Conservation (phyloP, 2,888 invertebrate genomes). For the Habroteleia sp. region DNA sequence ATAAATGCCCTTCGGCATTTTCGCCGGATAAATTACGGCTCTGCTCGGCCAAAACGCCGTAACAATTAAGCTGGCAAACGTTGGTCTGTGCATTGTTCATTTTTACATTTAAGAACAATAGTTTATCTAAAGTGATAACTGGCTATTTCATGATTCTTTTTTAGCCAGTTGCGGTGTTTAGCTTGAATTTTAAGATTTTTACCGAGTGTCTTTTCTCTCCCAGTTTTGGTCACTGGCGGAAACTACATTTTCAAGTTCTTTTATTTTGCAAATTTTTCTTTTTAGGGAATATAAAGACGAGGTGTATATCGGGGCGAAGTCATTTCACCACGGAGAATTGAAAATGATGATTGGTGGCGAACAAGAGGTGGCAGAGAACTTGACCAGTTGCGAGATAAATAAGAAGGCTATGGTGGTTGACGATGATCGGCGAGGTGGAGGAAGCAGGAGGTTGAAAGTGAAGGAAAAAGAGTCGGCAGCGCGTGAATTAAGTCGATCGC, state of each 20-base stretch:
- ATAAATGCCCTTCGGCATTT: no score
- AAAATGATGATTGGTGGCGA: constrained; percentile 78
- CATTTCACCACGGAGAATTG: constrained; percentile 75
- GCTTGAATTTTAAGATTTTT: no score
- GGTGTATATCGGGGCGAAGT: constrained; percentile 65
- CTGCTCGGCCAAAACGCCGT: no score
- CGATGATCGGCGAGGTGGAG: constrained; percentile 59
- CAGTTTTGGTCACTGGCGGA: constrained; percentile 62
- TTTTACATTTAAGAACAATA: no score
- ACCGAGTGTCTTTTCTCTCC: background rate
- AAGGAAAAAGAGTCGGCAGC: constrained; percentile 73
- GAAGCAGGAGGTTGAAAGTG: constrained; percentile 64
- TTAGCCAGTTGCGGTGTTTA: no score
- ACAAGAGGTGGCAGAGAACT: constrained; percentile 68
- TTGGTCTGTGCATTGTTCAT: no score
- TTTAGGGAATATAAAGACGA: constrained; percentile 51
- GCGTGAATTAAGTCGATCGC: constrained; percentile 80
- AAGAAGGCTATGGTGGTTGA: constrained; percentile 70
- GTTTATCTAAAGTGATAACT: no score
- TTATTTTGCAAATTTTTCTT: constrained; percentile 11
- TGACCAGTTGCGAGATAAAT: constrained; percentile 68
- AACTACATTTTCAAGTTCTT: constrained; percentile 72
- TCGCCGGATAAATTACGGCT: no score
- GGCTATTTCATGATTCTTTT: no score
- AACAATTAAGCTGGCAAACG: no score